phyloP scores from a whole-genome alignment of 2,888 invertebrate genomes.

The Watsonalla binaria region DNA sequence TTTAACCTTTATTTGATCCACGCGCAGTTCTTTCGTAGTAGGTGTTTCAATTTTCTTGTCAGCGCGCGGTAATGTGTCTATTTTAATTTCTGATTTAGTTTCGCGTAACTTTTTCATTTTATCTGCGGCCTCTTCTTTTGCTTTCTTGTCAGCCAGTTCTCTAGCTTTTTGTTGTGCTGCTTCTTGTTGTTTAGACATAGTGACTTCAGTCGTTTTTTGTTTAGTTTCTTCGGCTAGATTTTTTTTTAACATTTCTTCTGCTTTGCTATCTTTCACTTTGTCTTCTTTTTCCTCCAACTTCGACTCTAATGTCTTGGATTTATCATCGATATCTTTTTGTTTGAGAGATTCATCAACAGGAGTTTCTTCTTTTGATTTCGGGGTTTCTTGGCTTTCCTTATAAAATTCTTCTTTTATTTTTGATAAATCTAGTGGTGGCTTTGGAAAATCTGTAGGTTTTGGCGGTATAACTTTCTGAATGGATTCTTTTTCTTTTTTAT shows the following conservation, averaged over 20 bases:
- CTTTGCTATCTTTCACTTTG: slow-evolving; percentile 9
- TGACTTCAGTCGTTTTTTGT: slow-evolving; percentile 5
- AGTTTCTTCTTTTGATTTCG: neutral
- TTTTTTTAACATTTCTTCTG: slow-evolving; percentile 1
- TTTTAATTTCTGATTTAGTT: slow-evolving; percentile 4
- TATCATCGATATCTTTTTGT: neutral
- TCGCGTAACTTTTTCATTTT: slow-evolving; percentile 10
- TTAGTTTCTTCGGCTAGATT: slow-evolving; percentile 9
- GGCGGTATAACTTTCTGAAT: neutral
- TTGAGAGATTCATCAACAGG: neutral
- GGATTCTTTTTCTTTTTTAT: neutral
- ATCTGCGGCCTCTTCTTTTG: slow-evolving; percentile 2
- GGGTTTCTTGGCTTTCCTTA: neutral
- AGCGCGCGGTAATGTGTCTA: slow-evolving; percentile 8
- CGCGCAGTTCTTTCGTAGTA: slow-evolving; percentile 24
- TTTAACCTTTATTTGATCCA: slow-evolving; percentile 27
- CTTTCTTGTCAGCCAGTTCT: slow-evolving; percentile 12
- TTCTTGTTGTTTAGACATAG: slow-evolving; percentile 7
- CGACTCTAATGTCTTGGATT: slow-evolving; percentile 3
- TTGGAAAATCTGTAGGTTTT: neutral
- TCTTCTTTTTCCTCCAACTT: slow-evolving; percentile 7
- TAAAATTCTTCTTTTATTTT: neutral
- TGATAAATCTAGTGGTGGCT: neutral
- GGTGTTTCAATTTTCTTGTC: slow-evolving; percentile 13
- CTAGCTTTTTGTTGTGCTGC: slow-evolving; percentile 12